Evolutionary conservation across 2,797 vertebrate genomes (phyloP).

Genomic region (Lepidocolaptes lacrymiger): DNA sequence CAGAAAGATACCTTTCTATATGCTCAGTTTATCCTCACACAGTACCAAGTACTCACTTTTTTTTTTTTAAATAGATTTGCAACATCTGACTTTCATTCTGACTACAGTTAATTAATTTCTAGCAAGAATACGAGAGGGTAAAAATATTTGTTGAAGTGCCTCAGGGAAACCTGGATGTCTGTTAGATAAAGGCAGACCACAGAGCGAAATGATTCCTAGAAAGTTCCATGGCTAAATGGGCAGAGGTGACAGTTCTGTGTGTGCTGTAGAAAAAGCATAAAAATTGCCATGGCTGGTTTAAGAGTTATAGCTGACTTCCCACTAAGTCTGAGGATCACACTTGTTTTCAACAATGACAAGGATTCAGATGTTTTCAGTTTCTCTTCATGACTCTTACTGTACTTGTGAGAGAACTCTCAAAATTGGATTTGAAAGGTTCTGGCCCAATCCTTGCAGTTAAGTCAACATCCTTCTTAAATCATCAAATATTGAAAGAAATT

Average conservation of each 20-base stretch:
- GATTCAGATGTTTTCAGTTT: neutral
- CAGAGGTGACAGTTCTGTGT: neutral
- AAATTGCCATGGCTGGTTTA: neutral
- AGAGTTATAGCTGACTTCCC: neutral
- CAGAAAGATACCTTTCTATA: neutral
- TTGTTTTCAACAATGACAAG: neutral
- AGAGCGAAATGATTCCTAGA: neutral
- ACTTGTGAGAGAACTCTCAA: neutral
- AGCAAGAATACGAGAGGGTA: neutral
- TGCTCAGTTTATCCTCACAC: neutral
- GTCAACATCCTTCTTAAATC: neutral
- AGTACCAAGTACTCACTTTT: neutral
- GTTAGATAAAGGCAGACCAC: neutral
- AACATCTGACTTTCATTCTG: neutral
- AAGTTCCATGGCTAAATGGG: neutral
- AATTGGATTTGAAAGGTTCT: neutral
- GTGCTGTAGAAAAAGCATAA: neutral
- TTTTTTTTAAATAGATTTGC: neutral
- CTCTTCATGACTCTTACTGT: neutral
- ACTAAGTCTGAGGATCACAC: neutral
- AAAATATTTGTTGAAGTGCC: neutral
- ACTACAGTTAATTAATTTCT: neutral
- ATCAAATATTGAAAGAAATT: neutral
- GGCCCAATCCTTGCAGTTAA: neutral
- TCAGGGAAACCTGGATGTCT: neutral